Conservation (phyloP, 37 sponge, comb jelly and placozoan genomes). For the Lycopodina hypogea region DNA sequence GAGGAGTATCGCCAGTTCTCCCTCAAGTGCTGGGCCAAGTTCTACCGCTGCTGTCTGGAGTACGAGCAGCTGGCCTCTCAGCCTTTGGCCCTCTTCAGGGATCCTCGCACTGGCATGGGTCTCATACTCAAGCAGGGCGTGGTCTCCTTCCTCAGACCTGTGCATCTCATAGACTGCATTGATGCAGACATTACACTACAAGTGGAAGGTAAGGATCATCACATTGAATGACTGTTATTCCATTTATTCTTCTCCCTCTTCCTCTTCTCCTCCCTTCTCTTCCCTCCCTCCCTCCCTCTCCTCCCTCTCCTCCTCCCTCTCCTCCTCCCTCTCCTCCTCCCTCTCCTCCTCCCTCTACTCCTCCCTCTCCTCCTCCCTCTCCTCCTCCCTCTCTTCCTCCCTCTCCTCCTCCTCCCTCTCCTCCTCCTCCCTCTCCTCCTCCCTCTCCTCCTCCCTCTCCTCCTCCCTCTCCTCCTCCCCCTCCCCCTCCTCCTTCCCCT, state of each 20-base stretch:
- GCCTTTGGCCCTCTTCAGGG: constrained; percentile 29
- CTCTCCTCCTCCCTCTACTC: background rate
- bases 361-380: background rate
- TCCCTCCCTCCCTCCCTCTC: background rate
- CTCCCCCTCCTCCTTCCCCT: background rate
- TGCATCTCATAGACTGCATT: background rate
- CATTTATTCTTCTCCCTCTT: background rate
- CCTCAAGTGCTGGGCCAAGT: constrained; percentile 60
- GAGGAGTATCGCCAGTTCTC: constrained; percentile 45
- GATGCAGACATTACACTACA: background rate
- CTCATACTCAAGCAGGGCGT: constrained; percentile 21
- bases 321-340: background rate
- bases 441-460: background rate
- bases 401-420: constrained; percentile 1
- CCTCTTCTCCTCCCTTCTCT: background rate
- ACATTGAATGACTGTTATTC: background rate
- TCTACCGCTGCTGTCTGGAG: constrained; percentile 48
- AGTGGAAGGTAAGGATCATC: background rate
- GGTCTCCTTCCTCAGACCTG: constrained; percentile 23
- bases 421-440: constrained; percentile 1
- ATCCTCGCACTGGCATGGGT: constrained; percentile 49
- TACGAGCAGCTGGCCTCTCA: constrained; percentile 48
- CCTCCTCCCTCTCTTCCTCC: background rate
- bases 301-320: background rate
- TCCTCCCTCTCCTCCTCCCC: background rate